These are phyloP conservation scores for Oscheius myriophilus DNA, from an alignment of 2,888 invertebrate genomes.

Conservation along the genomic window DNA sequence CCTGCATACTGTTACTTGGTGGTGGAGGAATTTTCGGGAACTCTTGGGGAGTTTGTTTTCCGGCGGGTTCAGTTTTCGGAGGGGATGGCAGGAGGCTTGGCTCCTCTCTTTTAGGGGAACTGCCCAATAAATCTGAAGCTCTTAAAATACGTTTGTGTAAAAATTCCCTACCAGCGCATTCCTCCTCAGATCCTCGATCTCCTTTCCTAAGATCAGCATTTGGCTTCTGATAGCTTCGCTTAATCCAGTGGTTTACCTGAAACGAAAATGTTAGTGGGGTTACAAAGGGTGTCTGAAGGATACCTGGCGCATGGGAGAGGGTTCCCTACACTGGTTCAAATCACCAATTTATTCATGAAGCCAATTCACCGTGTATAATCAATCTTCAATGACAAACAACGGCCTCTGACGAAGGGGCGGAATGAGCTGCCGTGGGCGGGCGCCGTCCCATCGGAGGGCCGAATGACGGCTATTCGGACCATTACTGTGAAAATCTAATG, in stretches of 20 bases:
- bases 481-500: too few species aligned
- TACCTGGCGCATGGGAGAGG: constrained; percentile 4
- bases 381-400: constrained; percentile 15
- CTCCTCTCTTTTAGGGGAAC: constrained; percentile 7
- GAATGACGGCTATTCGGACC: too few species aligned
- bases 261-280: constrained; percentile 1
- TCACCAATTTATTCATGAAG: constrained; percentile 28
- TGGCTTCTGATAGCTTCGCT: constrained; percentile 4
- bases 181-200: constrained; percentile 22
- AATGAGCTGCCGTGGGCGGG: too few species aligned
- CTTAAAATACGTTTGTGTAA: too few species aligned
- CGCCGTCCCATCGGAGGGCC: too few species aligned
- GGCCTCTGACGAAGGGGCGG: too few species aligned
- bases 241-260: constrained; percentile 25
- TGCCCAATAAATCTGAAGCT: constrained; percentile 19
- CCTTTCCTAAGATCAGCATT: constrained; percentile 7
- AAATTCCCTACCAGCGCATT: constrained; percentile 29
- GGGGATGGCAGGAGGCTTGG: not conserved
- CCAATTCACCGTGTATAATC: constrained; percentile 21
- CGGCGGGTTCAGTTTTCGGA: not conserved
- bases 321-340: constrained; percentile 4
- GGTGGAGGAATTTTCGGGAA: constrained; percentile 18
- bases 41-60: not conserved
- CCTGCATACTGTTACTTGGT: not conserved
- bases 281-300: not conserved